These are phyloP conservation scores for Uria lomvia DNA, from an alignment of 2,113 vertebrate genomes.

Conservation along the genomic window DNA sequence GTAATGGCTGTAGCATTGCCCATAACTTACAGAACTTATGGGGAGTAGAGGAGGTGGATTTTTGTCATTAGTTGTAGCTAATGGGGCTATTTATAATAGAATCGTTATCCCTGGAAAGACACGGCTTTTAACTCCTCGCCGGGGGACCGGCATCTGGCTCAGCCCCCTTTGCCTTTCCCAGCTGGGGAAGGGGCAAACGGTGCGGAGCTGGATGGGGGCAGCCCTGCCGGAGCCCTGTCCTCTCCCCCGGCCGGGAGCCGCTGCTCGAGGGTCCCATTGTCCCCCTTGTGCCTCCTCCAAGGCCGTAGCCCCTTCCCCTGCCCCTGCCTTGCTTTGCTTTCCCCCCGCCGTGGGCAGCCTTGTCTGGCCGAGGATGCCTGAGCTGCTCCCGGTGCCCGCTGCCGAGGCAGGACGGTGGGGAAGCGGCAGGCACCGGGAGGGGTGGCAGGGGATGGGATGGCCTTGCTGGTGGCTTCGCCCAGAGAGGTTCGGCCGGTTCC, in stretches of 20 bases:
- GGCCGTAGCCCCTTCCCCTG: background rate
- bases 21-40: constrained; percentile 73
- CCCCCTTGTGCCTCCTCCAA: background rate
- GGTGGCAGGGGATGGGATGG: accelerated
- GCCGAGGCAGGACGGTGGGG: background rate
- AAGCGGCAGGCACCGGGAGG: background rate
- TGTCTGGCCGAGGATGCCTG: background rate
- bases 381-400: background rate
- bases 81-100: constrained; percentile 75
- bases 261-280: accelerated
- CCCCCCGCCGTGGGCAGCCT: background rate
- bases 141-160: background rate
- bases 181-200: background rate
- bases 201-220: background rate
- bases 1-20: constrained; percentile 71
- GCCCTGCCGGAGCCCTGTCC: background rate
- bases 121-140: constrained; percentile 33
- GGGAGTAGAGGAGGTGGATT: constrained; percentile 68
- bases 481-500: accelerated
- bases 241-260: background rate
- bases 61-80: constrained; percentile 79
- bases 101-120: constrained; percentile 57
- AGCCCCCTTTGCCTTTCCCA: background rate
- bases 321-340: background rate
- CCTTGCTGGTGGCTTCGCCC: background rate